Evolutionary conservation across 2,113 vertebrate genomes (phyloP).

Genomic region (Lepidothrix coronata): DNA sequence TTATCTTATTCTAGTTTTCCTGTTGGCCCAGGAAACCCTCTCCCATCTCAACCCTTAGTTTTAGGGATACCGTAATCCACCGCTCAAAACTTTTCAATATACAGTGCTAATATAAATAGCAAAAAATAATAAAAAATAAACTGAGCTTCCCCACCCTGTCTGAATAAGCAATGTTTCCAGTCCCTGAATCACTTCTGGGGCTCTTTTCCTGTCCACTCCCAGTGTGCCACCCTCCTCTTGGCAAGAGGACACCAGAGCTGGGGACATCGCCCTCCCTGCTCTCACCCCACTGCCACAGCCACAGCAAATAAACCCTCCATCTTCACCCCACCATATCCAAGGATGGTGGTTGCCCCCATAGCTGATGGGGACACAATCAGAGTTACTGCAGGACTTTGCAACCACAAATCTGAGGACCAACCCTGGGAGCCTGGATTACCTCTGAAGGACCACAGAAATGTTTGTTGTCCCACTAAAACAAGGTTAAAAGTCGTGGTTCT

Average conservation of each 20-base stretch:
- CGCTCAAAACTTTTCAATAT: neutral
- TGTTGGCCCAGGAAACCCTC: neutral
- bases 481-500: neutral
- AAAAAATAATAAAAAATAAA: neutral
- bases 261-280: neutral
- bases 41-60: neutral
- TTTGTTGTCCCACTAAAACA: neutral
- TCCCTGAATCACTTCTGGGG: neutral
- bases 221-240: neutral
- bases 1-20: neutral
- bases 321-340: neutral
- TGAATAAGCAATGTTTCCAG: neutral
- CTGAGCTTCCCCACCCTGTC: neutral
- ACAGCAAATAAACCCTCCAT: neutral
- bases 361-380: neutral
- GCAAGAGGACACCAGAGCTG: neutral
- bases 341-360: rapidly evolving
- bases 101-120: neutral
- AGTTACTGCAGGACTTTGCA: neutral
- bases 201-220: neutral
- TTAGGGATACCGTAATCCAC: neutral
- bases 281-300: neutral
- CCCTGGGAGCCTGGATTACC: neutral
- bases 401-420: neutral
- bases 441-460: rapidly evolving